Evolutionary conservation across 2,888 invertebrate species (phyloP).

Genomic region (Lymantria monacha): DNA sequence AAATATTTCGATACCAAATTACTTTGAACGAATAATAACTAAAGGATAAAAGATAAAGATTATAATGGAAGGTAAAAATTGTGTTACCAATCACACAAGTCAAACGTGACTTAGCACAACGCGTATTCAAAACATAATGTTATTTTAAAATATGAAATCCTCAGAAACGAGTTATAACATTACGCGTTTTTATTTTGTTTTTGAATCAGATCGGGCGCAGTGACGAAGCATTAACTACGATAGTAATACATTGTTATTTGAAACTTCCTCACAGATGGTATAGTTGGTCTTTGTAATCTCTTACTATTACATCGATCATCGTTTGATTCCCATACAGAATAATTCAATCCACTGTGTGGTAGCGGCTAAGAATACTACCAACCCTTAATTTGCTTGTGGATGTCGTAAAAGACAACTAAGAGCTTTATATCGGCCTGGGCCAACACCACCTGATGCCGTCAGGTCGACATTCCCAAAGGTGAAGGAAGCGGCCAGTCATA

Average conservation of each 20-base stretch:
- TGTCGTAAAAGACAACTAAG: no score
- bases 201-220: constrained; percentile 55
- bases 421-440: no score
- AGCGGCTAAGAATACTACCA: no score
- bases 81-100: constrained; percentile 24
- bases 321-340: no score
- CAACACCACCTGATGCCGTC: no score
- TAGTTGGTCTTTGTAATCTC: no score
- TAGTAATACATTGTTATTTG: constrained; percentile 6
- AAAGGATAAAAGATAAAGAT: constrained; percentile 1
- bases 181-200: constrained; percentile 46
- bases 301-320: no score
- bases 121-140: constrained; percentile 65
- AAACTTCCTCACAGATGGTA: not conserved
- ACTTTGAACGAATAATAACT: not conserved
- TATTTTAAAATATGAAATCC: constrained; percentile 77
- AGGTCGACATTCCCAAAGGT: no score
- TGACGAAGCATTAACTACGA: constrained; percentile 51
- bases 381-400: no score
- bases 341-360: no score
- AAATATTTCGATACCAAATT: not conserved
- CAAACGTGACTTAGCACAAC: constrained; percentile 69
- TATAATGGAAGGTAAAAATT: constrained; percentile 19
- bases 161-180: constrained; percentile 57
- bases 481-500: no score